These are phyloP conservation scores for Dolichallabes microphthalmus DNA, from an alignment of 2,113 vertebrate genomes.

Conservation along the genomic window DNA sequence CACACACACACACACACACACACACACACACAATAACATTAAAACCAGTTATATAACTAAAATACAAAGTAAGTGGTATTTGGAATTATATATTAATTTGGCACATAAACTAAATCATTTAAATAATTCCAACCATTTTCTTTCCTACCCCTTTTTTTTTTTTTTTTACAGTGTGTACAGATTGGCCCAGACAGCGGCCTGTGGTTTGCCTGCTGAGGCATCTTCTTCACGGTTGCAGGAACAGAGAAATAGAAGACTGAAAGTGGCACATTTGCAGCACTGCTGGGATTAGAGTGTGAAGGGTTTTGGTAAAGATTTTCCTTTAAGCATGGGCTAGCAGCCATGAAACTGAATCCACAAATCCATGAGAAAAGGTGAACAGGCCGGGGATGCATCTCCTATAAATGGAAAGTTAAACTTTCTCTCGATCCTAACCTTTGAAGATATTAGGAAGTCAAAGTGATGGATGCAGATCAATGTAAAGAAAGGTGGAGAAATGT, in stretches of 20 bases:
- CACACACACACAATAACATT: too few species aligned
- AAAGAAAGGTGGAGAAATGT: not conserved
- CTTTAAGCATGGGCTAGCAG: slow-evolving; percentile 33
- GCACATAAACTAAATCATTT: not conserved
- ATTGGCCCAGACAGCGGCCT: slow-evolving; percentile 25
- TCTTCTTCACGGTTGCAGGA: slow-evolving; percentile 28
- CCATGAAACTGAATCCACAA: not conserved
- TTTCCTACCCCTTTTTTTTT: not conserved
- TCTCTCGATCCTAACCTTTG: not conserved
- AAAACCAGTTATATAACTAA: not conserved
- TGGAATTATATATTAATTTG: not conserved
- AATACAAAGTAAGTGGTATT: not conserved
- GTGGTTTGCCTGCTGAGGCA: slow-evolving; percentile 32
- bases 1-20: too few species aligned
- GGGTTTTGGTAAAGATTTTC: slow-evolving; percentile 4
- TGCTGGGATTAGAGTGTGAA: slow-evolving; percentile 6
- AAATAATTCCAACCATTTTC: not conserved
- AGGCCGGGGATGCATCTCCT: not conserved
- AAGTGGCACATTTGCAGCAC: slow-evolving; percentile 33
- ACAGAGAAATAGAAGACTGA: slow-evolving; percentile 13
- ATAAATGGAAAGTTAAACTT: not conserved
- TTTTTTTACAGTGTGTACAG: not conserved
- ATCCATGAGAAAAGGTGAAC: slow-evolving; percentile 10
- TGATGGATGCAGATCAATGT: not conserved
- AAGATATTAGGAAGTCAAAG: slow-evolving; percentile 21